Evolutionary conservation across 2,888 invertebrate genomes (phyloP), one percentile per base, ranked within the genome.

Genomic region (Epinotia bilunana): DNA sequence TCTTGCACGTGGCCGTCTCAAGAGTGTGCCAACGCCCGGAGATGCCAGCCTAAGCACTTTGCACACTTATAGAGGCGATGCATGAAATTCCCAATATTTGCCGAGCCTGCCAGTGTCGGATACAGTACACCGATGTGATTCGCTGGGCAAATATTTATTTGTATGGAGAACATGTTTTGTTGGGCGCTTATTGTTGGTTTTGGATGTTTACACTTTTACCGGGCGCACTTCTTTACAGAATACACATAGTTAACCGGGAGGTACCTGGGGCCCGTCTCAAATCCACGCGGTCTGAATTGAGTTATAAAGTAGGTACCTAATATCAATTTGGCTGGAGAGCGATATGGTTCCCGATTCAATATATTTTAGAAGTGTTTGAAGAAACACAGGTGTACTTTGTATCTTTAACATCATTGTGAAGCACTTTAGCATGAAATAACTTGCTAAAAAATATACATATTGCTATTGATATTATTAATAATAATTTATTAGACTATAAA

Each of bases 201-300:
- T 46, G 69, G 69, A 23, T 69, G 69, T 69, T 69, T 69, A 69
- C 69, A 28, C 69, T 69, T 69, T 69, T 69, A 69, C 57, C 57
- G 57, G 57, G 53, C 3, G 13, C 18, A 12, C 60, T 46, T 69
- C 39, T 39, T 68, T 20, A 16, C 20, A 43, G 55, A 33, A 23
- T 9, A 68, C 43, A 68, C 57, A 67, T 39, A 57, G 67, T 67
- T 57, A 20, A 63, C 20, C 28, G 33, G 9, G n/a, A 13, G 16
- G n/a, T 20, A 49, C 49, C 53, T 53, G 53, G 53, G 55, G 20
- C 33, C 55, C 18, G 13, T 39, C 33, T 67, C 65, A 55, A 65
- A 53, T 7, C 23, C 9, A 39, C 13, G 12, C 13, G 58, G 3
- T 16, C 23, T 13, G 13, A 23, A 67, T 67, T 67, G 55, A 39